Percentiles rank a stretch among this genome's conserved stretches.
phyloP scores from a whole-genome alignment of 2,888 invertebrate species.

The Arge pagana region DNA sequence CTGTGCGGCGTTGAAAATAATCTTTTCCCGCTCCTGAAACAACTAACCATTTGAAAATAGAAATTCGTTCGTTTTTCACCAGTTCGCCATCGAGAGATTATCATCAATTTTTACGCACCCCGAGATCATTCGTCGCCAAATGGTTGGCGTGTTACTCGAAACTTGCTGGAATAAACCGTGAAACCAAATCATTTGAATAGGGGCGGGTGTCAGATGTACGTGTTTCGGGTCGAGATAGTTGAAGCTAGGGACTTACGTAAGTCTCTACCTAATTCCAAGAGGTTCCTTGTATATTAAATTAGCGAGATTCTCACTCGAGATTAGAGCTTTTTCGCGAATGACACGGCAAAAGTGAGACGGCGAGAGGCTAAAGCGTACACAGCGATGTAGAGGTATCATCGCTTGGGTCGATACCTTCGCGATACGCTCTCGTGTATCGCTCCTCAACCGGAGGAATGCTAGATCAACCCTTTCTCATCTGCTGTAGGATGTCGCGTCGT shows the following conservation, averaged over 20 bases:
- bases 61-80: neutral
- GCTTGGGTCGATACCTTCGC: no score
- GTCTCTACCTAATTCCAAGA: constrained; percentile 56
- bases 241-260: constrained; percentile 37
- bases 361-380: no score
- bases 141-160: neutral
- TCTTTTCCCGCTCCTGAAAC: constrained; percentile 5
- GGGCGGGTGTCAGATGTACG: neutral
- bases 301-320: constrained; percentile 51
- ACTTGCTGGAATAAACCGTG: neutral
- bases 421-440: no score
- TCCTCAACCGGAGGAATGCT: no score
- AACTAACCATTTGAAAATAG: constrained; percentile 6
- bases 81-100: neutral
- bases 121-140: neutral
- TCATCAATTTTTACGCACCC: neutral
- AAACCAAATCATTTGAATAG: constrained; percentile 9
- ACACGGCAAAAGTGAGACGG: no score
- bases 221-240: neutral
- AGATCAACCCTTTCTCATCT: no score
- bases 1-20: constrained; percentile 1
- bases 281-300: constrained; percentile 55
- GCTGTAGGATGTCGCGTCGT: no score
- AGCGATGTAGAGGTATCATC: no score
- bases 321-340: no score